Evolutionary conservation across 2,888 invertebrate species (phyloP).

Genomic region (Sinohyriopsis cumingii): DNA sequence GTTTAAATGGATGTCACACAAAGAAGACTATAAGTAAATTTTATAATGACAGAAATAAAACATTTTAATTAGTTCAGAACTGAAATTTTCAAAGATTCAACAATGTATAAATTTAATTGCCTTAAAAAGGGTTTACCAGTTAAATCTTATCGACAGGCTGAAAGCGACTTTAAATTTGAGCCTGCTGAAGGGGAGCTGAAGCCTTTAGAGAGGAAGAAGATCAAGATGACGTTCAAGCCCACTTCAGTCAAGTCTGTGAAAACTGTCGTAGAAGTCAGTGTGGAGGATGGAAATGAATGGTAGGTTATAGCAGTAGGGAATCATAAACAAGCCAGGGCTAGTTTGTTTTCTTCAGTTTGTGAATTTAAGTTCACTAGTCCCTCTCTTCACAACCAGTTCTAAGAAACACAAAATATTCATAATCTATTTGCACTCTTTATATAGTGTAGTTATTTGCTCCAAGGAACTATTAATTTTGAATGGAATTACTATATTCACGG

Average conservation of each 20-base stretch:
- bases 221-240: constrained; percentile 60
- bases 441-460: too few species aligned
- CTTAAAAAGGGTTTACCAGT: background rate
- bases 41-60: too few species aligned
- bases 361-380: too few species aligned
- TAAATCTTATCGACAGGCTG: constrained; percentile 17
- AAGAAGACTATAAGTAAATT: too few species aligned
- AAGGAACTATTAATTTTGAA: too few species aligned
- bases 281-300: constrained; percentile 63
- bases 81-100: background rate
- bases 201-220: constrained; percentile 60
- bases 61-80: too few species aligned
- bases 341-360: too few species aligned
- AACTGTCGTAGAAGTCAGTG: constrained; percentile 58
- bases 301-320: constrained; percentile 20
- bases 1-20: too few species aligned
- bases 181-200: constrained; percentile 59
- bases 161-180: constrained; percentile 60
- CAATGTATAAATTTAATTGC: constrained; percentile 1
- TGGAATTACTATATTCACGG: too few species aligned
- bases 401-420: too few species aligned
- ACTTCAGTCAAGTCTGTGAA: constrained; percentile 46
- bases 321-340: background rate
- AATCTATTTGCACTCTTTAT: too few species aligned
- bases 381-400: too few species aligned